phyloP scores from a whole-genome alignment of 1,140 invertebrate genomes.

The Caerostris darwini region DNA sequence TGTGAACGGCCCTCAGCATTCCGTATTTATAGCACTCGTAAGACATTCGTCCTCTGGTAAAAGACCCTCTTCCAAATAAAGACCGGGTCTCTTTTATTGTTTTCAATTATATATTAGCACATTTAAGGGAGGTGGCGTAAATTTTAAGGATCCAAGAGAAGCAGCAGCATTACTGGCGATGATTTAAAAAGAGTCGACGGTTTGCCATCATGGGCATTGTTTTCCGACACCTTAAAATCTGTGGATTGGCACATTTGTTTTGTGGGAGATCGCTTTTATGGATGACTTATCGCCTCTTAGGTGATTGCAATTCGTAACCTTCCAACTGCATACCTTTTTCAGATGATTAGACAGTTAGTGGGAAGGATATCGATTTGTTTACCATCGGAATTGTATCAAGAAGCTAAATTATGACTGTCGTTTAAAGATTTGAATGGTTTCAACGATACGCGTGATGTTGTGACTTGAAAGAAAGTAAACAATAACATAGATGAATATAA shows the following conservation, averaged over 20 bases:
- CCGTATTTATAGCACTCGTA: constrained; percentile 73
- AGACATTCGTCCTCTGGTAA: constrained; percentile 53
- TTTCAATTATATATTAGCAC: constrained; percentile 77
- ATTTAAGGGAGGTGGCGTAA: constrained; percentile 58
- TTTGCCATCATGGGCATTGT: constrained; percentile 35
- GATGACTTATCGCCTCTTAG: constrained; percentile 8
- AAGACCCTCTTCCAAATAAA: constrained; percentile 59
- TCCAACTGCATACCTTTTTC: not conserved
- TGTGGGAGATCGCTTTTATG: not conserved
- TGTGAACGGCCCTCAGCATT: constrained; percentile 59
- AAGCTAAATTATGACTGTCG: no score
- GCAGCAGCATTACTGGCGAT: constrained; percentile 16
- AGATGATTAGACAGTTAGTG: not conserved
- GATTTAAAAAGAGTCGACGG: constrained; percentile 45
- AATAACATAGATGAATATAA: no score
- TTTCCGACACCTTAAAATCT: constrained; percentile 4
- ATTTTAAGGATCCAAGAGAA: constrained; percentile 36
- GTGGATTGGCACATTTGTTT: constrained; percentile 3
- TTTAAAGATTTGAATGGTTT: no score
- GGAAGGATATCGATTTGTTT: not conserved
- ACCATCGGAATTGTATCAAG: not conserved
- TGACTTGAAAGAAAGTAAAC: no score
- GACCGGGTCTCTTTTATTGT: constrained; percentile 70
- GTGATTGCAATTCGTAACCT: not conserved
- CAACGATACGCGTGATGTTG: no score